Base-by-base conservation (phyloP, 2,113 vertebrate genomes). In the Bolborhynchus lineola region DNA sequence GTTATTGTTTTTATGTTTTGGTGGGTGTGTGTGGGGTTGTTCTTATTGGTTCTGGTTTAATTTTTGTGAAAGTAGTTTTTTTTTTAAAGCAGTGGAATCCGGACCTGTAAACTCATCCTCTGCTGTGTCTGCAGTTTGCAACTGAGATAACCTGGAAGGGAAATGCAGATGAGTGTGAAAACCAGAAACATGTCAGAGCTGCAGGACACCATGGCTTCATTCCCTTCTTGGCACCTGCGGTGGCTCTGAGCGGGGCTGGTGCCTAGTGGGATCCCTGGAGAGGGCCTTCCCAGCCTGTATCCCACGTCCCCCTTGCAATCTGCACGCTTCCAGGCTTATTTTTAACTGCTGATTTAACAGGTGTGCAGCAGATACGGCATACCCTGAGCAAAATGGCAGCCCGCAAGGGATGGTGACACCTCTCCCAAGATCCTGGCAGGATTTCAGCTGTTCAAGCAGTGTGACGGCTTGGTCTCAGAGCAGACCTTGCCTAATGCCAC, bases 391-490 rank as follows among this genome's bases (percentile, higher is more conserved):
- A 95, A 94, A 95, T 62, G 93, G 76, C 78, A 88, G n/a, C 75
- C 44, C 39, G 44, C n/a, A 44, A 92, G 68, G 94, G 91, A 64
- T 76, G 9, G 47, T 92, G 86, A 95, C 70, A n/a, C 76, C 80
- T 82, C 82, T 86, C 53, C 72, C 10, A 7, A 77, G 65, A 86
- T 74, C 60, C 96, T 98, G 97, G 97, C 97, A 82, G 95, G 81
- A 80, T 94, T 96, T 98, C 96, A 95, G 82, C 63, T 86, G 65
- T 88, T 89, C 92, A 82, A 97, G 87, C 92, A 94, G 89, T 50
- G 90, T 91, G 94, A 91, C 50, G 4, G 46, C 10, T 2, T 16
- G 41, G 31, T 69, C 53, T 25, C 41, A 4, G 31, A 24, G 41
- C 42, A 31, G 65, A 23, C 41, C 59, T 63, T 3, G 1, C 35